Evolutionary conservation across 30 jellyfish, hydroid and myxozoan species (phyloP).

Genomic region (Aurelia aurita): DNA sequence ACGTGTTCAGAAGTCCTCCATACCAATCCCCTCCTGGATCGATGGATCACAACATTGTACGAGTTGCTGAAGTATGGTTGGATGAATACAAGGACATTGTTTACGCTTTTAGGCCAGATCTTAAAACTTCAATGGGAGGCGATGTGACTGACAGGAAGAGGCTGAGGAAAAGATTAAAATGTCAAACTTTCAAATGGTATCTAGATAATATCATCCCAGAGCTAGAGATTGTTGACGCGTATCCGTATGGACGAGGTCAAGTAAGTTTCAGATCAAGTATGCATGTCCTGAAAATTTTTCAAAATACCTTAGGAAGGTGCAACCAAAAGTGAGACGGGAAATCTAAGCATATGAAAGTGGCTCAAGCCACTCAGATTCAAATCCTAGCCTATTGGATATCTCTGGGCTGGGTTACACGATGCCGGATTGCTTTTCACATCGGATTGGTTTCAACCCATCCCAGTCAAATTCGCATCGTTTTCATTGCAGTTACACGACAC

Average conservation of each 20-base stretch:
- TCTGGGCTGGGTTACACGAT: too few relatives aligned
- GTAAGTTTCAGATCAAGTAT: conserved; percentile 33
- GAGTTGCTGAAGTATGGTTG: conserved; percentile 99
- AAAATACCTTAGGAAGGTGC: too few relatives aligned
- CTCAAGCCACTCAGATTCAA: too few relatives aligned
- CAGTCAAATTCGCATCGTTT: too few relatives aligned
- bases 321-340: too few relatives aligned
- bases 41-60: conserved; percentile 85
- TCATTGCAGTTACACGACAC: too few relatives aligned
- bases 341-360: too few relatives aligned
- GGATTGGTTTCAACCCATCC: too few relatives aligned
- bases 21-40: conserved; percentile 90
- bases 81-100: conserved; percentile 90
- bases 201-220: conserved; percentile 86
- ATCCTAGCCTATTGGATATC: too few relatives aligned
- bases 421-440: too few relatives aligned
- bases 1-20: conserved; percentile 95
- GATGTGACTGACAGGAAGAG: conserved; percentile 75
- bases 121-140: conserved; percentile 80
- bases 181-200: conserved; percentile 92
- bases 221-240: conserved; percentile 77
- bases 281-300: too few relatives aligned
- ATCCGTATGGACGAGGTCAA: conserved; percentile 89
- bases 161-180: conserved; percentile 68
- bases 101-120: conserved; percentile 83